phyloP scores from a whole-genome alignment of 2,888 invertebrate species.

The Fissipunctia ypsillon region DNA sequence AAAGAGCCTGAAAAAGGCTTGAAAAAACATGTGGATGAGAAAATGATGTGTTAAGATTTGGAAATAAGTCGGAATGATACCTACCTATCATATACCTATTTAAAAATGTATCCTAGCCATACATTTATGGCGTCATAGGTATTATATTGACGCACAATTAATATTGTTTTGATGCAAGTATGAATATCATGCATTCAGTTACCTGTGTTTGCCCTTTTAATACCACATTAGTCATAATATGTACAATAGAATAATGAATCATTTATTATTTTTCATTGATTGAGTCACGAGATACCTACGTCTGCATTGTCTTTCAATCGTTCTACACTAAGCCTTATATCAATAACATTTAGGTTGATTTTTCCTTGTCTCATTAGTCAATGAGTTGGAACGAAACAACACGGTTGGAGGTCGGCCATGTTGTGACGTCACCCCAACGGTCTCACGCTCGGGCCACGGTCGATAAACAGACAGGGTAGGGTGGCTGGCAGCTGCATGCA shows the following conservation, averaged over 20 bases:
- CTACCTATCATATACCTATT: too few species aligned
- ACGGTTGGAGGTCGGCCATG: constrained; percentile 57
- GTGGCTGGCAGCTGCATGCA: constrained; percentile 66
- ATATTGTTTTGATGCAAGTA: constrained; percentile 8
- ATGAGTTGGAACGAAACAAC: constrained; percentile 30
- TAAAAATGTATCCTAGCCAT: too few species aligned
- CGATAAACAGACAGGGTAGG: constrained; percentile 49
- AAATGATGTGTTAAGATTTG: background rate
- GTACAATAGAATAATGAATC: constrained; percentile 51
- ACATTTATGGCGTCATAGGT: background rate
- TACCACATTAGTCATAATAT: background rate
- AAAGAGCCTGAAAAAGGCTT: background rate
- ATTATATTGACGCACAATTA: background rate
- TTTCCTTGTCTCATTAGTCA: constrained; percentile 35
- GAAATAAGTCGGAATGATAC: too few species aligned
- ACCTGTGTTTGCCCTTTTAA: constrained; percentile 25
- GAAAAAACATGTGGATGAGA: background rate
- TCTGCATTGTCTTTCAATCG: constrained; percentile 29
- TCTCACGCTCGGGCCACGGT: constrained; percentile 58
- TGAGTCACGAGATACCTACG: constrained; percentile 46
- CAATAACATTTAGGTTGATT: constrained; percentile 13
- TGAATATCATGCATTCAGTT: constrained; percentile 11
- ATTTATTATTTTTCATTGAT: constrained; percentile 44
- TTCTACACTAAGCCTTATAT: background rate
- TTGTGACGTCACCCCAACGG: constrained; percentile 65